Evolutionary conservation across 2,113 vertebrate species (phyloP).

Genomic region (Peromyscus maniculatus): DNA sequence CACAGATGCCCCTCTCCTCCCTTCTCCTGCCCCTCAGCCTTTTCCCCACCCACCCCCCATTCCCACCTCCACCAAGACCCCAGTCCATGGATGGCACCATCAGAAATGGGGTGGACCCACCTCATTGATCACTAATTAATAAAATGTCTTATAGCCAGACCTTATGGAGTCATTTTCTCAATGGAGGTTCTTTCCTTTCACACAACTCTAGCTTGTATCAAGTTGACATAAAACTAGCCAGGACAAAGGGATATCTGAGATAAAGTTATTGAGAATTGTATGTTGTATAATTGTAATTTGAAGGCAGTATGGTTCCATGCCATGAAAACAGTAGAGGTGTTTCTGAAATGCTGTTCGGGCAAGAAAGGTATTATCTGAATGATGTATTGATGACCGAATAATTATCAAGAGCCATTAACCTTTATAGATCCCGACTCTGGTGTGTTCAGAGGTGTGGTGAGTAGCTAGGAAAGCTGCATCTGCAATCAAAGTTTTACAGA

Average conservation of each 20-base stretch:
- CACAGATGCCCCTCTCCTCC: too few relatives aligned
- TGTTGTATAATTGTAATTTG: neutral
- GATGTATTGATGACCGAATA: neutral
- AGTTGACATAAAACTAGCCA: neutral
- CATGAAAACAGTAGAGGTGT: conserved; percentile 10
- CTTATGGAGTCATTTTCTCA: neutral
- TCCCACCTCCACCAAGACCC: neutral
- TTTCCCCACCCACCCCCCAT: too few relatives aligned
- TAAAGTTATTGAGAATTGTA: conserved; percentile 13
- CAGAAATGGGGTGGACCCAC: too few relatives aligned
- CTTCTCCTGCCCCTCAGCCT: too few relatives aligned
- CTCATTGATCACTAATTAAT: neutral
- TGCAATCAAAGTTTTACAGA: neutral
- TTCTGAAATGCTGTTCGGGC: neutral
- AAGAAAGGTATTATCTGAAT: neutral
- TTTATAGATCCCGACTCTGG: neutral
- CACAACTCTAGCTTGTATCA: neutral
- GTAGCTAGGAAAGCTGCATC: neutral
- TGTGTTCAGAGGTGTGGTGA: neutral
- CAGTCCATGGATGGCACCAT: too few relatives aligned
- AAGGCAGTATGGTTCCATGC: neutral
- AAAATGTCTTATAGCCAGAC: neutral
- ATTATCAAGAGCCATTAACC: conserved; percentile 32
- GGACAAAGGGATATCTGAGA: neutral
- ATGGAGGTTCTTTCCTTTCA: neutral